These are phyloP conservation scores for Indri indri DNA, from an alignment of 2,113 vertebrate genomes.

Conservation along the genomic window DNA sequence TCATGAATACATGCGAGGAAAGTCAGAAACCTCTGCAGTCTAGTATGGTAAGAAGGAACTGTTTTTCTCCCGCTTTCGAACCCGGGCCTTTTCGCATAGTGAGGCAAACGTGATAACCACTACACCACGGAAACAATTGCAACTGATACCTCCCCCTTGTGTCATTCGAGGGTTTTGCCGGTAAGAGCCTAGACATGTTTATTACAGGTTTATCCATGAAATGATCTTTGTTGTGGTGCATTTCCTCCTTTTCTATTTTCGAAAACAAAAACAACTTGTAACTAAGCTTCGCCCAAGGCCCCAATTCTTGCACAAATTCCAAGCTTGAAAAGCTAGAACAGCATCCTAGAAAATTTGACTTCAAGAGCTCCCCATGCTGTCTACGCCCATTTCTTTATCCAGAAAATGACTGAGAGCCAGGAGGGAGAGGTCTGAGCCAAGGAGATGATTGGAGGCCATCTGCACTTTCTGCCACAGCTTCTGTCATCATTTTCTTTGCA, in stretches of 20 bases:
- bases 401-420: not conserved
- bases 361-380: not conserved
- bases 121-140: slow-evolving; percentile 36
- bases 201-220: fast-evolving
- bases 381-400: not conserved
- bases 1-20: not conserved
- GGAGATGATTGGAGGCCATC: not conserved
- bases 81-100: slow-evolving; percentile 24
- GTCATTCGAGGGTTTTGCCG: fast-evolving
- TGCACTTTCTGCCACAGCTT: not conserved
- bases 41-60: fast-evolving
- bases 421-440: not conserved
- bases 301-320: not conserved
- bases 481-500: not conserved
- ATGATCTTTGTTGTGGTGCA: fast-evolving
- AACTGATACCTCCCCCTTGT: fast-evolving
- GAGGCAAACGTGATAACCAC: slow-evolving; percentile 61
- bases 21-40: fast-evolving
- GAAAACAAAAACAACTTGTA: not conserved
- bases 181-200: fast-evolving
- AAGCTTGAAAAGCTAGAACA: not conserved
- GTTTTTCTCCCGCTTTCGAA: slow-evolving; percentile 51
- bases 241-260: not conserved
- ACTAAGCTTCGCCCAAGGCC: not conserved
- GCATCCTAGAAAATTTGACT: not conserved